These are phyloP conservation scores for Ptychochromis oligacanthus DNA, from an alignment of 2,113 vertebrate genomes.

Conservation along the genomic window DNA sequence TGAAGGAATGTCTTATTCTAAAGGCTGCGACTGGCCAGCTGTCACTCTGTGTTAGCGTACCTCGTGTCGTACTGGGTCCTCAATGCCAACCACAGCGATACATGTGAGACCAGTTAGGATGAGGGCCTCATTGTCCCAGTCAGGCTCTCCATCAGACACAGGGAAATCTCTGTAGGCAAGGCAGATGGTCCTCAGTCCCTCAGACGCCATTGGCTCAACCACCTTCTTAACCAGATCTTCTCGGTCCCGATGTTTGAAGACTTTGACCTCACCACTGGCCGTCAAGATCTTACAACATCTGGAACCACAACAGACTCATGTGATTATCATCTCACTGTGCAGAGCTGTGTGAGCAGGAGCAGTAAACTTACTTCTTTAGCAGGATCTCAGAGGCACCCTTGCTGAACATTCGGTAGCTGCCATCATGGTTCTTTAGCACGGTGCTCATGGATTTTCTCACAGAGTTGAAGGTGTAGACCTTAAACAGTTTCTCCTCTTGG, in stretches of 20 bases:
- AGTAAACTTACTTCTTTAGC: conserved; percentile 92
- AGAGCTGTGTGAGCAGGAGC: not conserved
- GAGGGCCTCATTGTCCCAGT: conserved; percentile 94
- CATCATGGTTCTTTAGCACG: conserved; percentile 91
- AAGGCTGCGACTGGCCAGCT: not conserved
- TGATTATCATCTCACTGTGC: not conserved
- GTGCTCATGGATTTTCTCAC: conserved; percentile 99
- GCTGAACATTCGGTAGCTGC: conserved; percentile 96
- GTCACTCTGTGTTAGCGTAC: conserved; percentile 66
- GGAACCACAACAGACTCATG: conserved; percentile 17
- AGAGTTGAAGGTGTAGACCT: conserved; percentile 99
- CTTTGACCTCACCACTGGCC: conserved; percentile 85
- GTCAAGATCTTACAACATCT: conserved; percentile 94
- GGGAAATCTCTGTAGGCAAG: conserved; percentile 94
- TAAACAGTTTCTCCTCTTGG: conserved; percentile 94
- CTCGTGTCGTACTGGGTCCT: conserved; percentile 97
- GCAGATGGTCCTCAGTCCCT: conserved; percentile 96
- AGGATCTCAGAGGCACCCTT: conserved; percentile 98
- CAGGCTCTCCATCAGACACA: conserved; percentile 86
- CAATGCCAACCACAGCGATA: conserved; percentile 95
- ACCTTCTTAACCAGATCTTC: conserved; percentile 91
- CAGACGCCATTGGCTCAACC: conserved; percentile 97
- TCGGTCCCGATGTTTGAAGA: conserved; percentile 88
- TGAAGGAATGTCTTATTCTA: not conserved
- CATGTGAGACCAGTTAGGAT: conserved; percentile 92